Percentiles rank a stretch among this genome's conserved stretches.
These are phyloP conservation scores for Antheraea yamamai DNA, from an alignment of 2,888 invertebrate species.

Conservation along the genomic window DNA sequence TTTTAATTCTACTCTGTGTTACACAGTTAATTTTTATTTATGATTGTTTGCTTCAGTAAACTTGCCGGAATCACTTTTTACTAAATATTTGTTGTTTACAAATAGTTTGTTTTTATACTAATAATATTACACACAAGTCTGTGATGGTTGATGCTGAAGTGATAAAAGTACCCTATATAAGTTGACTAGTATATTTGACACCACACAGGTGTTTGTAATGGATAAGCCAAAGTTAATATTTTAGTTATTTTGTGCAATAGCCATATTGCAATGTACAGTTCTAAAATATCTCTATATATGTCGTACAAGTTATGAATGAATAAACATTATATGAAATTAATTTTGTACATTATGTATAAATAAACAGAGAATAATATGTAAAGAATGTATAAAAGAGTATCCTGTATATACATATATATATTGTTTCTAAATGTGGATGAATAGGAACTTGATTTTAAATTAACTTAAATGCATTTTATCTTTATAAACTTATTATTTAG, in stretches of 20 bases:
- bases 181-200: slow-evolving; percentile 53
- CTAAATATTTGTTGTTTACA: slow-evolving; percentile 35
- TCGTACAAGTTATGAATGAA: slow-evolving; percentile 52
- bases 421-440: slow-evolving; percentile 15
- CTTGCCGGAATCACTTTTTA: slow-evolving; percentile 18
- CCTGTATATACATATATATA: slow-evolving; percentile 33
- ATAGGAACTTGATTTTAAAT: slow-evolving; percentile 7
- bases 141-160: slow-evolving; percentile 48
- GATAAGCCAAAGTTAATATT: slow-evolving; percentile 80
- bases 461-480: slow-evolving; percentile 9
- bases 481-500: slow-evolving; percentile 14
- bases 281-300: slow-evolving; percentile 60
- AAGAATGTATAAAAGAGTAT: slow-evolving; percentile 65
- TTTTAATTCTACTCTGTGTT: slow-evolving; percentile 34
- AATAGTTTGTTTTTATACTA: slow-evolving; percentile 37
- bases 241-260: slow-evolving; percentile 79
- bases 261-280: slow-evolving; percentile 78
- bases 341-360: slow-evolving; percentile 78
- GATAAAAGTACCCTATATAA: slow-evolving; percentile 43
- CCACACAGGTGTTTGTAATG: slow-evolving; percentile 66
- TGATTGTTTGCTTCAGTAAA: slow-evolving; percentile 25
- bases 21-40: slow-evolving; percentile 24
- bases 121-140: slow-evolving; percentile 44
- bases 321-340: slow-evolving; percentile 57
- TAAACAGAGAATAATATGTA: slow-evolving; percentile 50